Evolutionary conservation across 2,113 vertebrate species (phyloP), one percentile per base, ranked within the genome.

Genomic region (Dicrurus megarhynchus): DNA sequence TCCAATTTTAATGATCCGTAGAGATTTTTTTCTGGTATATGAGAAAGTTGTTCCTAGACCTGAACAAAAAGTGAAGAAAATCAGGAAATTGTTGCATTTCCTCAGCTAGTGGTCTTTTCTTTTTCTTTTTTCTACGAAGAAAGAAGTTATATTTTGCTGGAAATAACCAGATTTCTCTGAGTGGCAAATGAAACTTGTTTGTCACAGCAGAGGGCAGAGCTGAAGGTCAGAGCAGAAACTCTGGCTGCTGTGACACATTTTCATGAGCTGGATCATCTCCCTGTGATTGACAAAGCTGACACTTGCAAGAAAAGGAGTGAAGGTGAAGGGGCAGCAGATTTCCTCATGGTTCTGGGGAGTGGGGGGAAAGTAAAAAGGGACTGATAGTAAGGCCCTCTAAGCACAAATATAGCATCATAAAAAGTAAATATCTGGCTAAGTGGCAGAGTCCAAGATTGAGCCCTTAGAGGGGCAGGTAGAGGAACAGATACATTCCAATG

Each of bases 221-320:
- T 97, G 95, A 97, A 97, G 97, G 96, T 97, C 97, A 97, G 90
- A 94, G 76, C 79, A 91, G 69, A 89, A 94, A 61, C 61, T 85
- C 74, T 84, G 56, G 84, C 78, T 95, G 93, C 94, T 89, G 82
- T 95, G 95, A 96, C 97, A 97, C 93, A 78, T 97, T 97, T 97
- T 97, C 93, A 90, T 94, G 95, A 96, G 89, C 88, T 94, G 95
- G 94, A 97, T 97, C 97, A 94, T 89, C 94, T 89, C 65, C 80
- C 65, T n/a, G 44, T 97, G 97, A 97, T 95, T 97, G 97, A 97
- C 97, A 97, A 97, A 97, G 82, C 94, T 95, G 97, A 96, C 97
- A 97, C 90, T 90, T 75, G 89, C 53, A 84, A 93, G 94, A 84
- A 96, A 96, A 67, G 64, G 85, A 96, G n/a, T 33, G 83, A 94